A percentile compares a stretch with the other conserved stretches of the same genome.
Evolutionary conservation across 2,113 vertebrate species (phyloP).

Genomic region (Oostethus manadensis): DNA sequence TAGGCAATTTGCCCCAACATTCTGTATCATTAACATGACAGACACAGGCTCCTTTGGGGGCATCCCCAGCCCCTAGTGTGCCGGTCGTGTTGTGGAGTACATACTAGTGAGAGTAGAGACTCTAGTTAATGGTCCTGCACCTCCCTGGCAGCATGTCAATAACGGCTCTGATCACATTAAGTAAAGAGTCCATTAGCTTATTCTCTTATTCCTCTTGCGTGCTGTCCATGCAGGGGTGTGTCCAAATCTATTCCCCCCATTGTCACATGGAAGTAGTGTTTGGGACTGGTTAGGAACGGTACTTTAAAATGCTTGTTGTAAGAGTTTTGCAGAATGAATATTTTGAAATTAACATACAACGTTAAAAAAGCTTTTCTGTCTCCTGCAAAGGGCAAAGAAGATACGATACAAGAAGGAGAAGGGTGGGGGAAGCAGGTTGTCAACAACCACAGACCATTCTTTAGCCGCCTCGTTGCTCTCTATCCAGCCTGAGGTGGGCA

Average conservation of each 20-base stretch:
- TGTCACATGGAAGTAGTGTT: background rate
- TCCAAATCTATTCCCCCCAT: background rate
- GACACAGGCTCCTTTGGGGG: slow-evolving; percentile 45
- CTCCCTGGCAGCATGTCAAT: slow-evolving; percentile 99
- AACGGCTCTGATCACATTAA: slow-evolving; percentile 99
- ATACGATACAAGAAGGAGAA: slow-evolving; percentile 41
- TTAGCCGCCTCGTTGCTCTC: slow-evolving; percentile 63
- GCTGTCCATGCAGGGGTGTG: slow-evolving; percentile 67
- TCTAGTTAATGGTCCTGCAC: slow-evolving; percentile 94
- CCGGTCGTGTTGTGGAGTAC: slow-evolving; percentile 46
- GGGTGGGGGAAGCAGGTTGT: slow-evolving; percentile 44
- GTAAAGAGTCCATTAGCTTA: slow-evolving; percentile 96
- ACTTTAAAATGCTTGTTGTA: too few species aligned
- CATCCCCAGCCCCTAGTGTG: slow-evolving; percentile 24
- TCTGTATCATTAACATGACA: slow-evolving; percentile 43
- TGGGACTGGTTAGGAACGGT: background rate
- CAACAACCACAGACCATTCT: slow-evolving; percentile 52
- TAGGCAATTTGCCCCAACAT: background rate
- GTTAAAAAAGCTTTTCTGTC: slow-evolving; percentile 54
- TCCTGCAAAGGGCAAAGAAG: slow-evolving; percentile 66
- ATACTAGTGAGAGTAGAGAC: slow-evolving; percentile 55
- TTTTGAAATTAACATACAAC: background rate
- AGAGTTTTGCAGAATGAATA: too few species aligned
- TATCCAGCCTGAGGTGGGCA: slow-evolving; percentile 43
- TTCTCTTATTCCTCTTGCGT: slow-evolving; percentile 77